Evolutionary conservation across 2,888 invertebrate genomes (phyloP).

Genomic region (Aelia acuminata): DNA sequence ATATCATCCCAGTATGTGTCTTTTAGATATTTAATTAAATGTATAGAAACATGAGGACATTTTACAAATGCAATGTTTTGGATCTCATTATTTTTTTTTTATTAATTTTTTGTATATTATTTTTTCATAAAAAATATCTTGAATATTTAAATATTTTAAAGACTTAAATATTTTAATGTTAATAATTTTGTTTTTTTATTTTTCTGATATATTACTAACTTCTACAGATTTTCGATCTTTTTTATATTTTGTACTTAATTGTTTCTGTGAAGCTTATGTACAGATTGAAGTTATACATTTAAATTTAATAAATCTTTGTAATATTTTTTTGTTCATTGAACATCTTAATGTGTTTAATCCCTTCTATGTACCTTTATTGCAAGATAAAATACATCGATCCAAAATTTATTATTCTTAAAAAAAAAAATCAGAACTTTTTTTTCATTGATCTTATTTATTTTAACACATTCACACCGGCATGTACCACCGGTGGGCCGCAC

Average conservation of each 20-base stretch:
- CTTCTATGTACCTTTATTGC: background rate
- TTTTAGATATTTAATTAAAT: conserved; percentile 58
- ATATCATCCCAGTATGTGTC: too few relatives aligned
- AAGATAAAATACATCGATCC: too few relatives aligned
- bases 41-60: conserved; percentile 58
- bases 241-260: conserved; percentile 59
- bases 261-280: conserved; percentile 61
- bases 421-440: too few relatives aligned
- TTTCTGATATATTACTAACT: conserved; percentile 52
- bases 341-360: background rate
- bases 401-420: too few relatives aligned
- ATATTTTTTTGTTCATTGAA: conserved; percentile 2
- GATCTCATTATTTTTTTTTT: conserved; percentile 58
- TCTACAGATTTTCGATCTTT: conserved; percentile 35
- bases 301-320: conserved; percentile 57
- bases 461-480: too few relatives aligned
- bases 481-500: too few relatives aligned
- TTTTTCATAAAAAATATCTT: conserved; percentile 56
- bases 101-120: conserved; percentile 46
- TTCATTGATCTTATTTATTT: too few relatives aligned
- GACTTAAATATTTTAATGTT: conserved; percentile 44
- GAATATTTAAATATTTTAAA: conserved; percentile 38
- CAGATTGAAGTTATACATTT: conserved; percentile 61
- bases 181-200: conserved; percentile 47
- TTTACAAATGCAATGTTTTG: conserved; percentile 57